Base-by-base conservation (phyloP, 2,888 invertebrate genomes). In the Idaea dimidiata region DNA sequence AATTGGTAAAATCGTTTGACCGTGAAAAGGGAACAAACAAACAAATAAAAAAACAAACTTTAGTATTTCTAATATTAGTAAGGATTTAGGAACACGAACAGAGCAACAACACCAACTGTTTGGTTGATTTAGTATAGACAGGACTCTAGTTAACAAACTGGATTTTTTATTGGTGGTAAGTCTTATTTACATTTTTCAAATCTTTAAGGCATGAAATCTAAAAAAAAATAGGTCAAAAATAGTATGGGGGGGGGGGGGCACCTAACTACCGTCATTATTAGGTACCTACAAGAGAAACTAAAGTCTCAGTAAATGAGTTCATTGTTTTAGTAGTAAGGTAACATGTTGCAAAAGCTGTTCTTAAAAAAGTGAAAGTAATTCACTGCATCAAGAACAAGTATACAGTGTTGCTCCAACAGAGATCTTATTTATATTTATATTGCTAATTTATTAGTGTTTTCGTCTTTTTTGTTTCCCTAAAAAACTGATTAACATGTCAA, bases 351-450 rank as follows among this genome's bases (percentile, higher is more conserved):
- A 18, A 17, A 56, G 56, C 17, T 56, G 17, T 14, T 56, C 18
- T 56, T 18, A 56, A 56, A 56, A 56, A 56, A 56, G 56, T 56
- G 56, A 56, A 56, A 56, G 56, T 56, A 56, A 17, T 17, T 17
- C 56, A 56, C 18, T 56, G 18, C 7, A 56, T 10, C 56, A 43
- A 43, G 43, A 43, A 43, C 56, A 43, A 43, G 43, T 10, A 43
- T 43, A 43, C 43, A 43, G 14, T 8, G 43, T 43, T 10, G 8
- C 10, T 10, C 43, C 7, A 6, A 8, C 43, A 8, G 43, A 43
- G 43, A 14, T 43, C 43, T 8, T 43, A 10, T 43, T 43, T 43
- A 43, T 43, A 14, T 43, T 43, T 43, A 43, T 43, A 43, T 33
- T 33, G 33, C 7, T 33, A 33, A 33, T 43, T 43, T 43, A 43